Evolutionary conservation across 2,797 vertebrate genomes (phyloP).

Genomic region (Crypturellus tataupa): DNA sequence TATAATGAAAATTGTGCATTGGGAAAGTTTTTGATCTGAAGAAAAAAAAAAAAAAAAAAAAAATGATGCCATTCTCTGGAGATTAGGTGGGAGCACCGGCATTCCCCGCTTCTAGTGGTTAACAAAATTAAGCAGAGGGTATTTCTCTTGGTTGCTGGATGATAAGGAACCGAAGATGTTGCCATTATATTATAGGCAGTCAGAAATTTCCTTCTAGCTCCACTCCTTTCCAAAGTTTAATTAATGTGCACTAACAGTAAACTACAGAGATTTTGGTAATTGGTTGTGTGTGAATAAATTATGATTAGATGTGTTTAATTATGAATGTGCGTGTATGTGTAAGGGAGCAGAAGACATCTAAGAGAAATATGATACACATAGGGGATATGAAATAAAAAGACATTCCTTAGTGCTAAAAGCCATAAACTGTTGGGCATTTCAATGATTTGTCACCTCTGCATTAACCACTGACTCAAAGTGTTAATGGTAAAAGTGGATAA

Average conservation of each 20-base stretch:
- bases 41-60: neutral
- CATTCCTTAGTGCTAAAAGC: slow-evolving; percentile 49
- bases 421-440: slow-evolving; percentile 44
- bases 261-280: slow-evolving; percentile 26
- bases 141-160: neutral
- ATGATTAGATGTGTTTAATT: slow-evolving; percentile 54
- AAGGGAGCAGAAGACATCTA: slow-evolving; percentile 34
- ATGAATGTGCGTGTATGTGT: slow-evolving; percentile 17
- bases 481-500: slow-evolving; percentile 74
- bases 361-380: slow-evolving; percentile 1
- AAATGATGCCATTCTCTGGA: neutral
- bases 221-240: neutral
- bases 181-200: neutral
- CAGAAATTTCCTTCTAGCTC: neutral
- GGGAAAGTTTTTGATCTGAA: neutral
- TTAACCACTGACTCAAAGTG: slow-evolving; percentile 56
- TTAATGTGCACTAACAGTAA: slow-evolving; percentile 5
- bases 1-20: neutral
- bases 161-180: neutral
- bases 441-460: slow-evolving; percentile 65
- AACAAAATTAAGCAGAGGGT: neutral
- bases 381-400: slow-evolving; percentile 42
- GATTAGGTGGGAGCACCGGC: neutral
- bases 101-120: neutral
- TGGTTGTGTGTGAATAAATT: slow-evolving; percentile 50